A percentile compares a stretch with the other conserved stretches of the same genome.
Evolutionary conservation across 2,113 vertebrate species (phyloP).

Genomic region (Suricata suricatta): DNA sequence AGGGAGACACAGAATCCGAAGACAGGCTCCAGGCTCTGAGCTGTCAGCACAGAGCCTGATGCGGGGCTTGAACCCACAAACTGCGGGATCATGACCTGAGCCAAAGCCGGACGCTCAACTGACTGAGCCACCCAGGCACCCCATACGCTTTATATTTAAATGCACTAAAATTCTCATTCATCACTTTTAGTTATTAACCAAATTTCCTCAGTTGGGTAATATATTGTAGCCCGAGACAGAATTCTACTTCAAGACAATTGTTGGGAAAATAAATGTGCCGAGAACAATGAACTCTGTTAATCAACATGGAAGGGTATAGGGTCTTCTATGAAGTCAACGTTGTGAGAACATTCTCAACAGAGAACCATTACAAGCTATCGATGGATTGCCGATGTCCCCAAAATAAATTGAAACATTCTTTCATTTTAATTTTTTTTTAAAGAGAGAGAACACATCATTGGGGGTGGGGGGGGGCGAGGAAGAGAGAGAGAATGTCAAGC

Average conservation of each 20-base stretch:
- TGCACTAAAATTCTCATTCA: background rate
- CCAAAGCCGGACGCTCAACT: no score
- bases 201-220: background rate
- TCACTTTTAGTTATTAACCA: background rate
- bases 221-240: background rate
- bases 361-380: background rate
- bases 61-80: no score
- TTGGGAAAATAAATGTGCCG: background rate
- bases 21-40: no score
- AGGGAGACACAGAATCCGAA: no score
- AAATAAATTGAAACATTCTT: background rate
- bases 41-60: no score
- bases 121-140: no score
- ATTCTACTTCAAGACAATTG: background rate
- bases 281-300: background rate
- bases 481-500: no score
- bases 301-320: rapidly evolving
- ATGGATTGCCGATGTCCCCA: background rate
- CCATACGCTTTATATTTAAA: background rate
- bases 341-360: background rate
- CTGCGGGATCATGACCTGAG: no score
- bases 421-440: no score
- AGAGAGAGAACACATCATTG: no score
- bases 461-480: no score
- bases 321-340: background rate